Percentiles rank a stretch among this genome's conserved stretches.
phyloP scores from a whole-genome alignment of 2,797 vertebrate genomes.

The Eospalax fontanierii region DNA sequence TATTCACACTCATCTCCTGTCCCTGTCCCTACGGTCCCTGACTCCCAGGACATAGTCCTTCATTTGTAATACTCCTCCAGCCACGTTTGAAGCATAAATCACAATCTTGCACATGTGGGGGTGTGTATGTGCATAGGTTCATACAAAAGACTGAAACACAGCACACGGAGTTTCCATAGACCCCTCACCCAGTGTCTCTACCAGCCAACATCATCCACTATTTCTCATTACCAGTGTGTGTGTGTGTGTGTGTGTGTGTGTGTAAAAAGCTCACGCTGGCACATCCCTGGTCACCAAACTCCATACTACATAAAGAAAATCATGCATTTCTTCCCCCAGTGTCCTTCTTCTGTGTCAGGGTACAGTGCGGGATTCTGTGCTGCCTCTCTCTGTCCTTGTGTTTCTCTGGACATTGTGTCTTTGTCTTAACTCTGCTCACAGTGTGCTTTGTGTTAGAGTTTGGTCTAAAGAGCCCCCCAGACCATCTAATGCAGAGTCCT shows the following conservation, averaged over 20 bases:
- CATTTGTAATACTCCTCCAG: background rate
- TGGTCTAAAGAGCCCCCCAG: background rate
- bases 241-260: background rate
- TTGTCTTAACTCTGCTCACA: background rate
- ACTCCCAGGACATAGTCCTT: background rate
- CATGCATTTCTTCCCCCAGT: background rate
- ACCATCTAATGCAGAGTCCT: rapidly evolving
- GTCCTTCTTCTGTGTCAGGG: background rate
- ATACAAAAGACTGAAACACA: background rate
- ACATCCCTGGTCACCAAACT: background rate
- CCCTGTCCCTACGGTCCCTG: background rate
- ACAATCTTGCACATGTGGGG: background rate
- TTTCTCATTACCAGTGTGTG: background rate
- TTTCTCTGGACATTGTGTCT: background rate
- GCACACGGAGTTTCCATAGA: background rate
- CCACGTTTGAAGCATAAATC: background rate
- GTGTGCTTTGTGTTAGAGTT: background rate
- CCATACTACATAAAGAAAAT: background rate
- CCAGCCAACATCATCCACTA: background rate
- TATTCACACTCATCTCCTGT: background rate
- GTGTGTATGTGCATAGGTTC: background rate
- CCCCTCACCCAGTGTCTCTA: background rate
- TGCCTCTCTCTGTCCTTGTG: rapidly evolving
- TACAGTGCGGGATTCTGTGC: rapidly evolving
- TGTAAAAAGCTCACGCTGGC: background rate